Evolutionary conservation across 2,888 invertebrate genomes (phyloP).

Genomic region (Drosophila fungiperda): DNA sequence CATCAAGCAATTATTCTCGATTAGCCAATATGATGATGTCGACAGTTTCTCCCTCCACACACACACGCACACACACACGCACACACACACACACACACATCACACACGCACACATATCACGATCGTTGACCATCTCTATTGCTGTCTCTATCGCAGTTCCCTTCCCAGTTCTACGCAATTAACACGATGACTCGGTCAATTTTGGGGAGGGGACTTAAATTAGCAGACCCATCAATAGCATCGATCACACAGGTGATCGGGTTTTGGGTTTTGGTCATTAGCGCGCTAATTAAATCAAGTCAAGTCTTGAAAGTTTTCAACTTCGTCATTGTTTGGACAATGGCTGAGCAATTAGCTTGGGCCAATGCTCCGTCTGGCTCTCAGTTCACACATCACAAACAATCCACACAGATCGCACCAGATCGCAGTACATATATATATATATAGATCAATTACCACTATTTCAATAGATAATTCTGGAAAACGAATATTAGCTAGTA

Average conservation of each 20-base stretch:
- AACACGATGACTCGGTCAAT: constrained; percentile 65
- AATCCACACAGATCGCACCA: neutral
- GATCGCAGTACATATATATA: neutral
- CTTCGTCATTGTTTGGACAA: constrained; percentile 77
- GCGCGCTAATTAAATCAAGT: constrained; percentile 75
- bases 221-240: constrained; percentile 49
- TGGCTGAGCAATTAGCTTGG: constrained; percentile 69
- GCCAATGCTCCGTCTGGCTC: constrained; percentile 38
- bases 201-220: constrained; percentile 53
- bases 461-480: neutral
- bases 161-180: constrained; percentile 69
- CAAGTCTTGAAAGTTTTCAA: constrained; percentile 54
- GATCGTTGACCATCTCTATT: constrained; percentile 31
- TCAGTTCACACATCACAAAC: neutral
- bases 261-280: constrained; percentile 52
- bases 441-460: neutral
- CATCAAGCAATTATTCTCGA: constrained; percentile 74
- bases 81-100: neutral
- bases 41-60: constrained; percentile 42
- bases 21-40: constrained; percentile 68
- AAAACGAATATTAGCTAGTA: neutral
- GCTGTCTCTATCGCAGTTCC: constrained; percentile 7
- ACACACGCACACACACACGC: neutral
- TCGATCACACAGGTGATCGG: constrained; percentile 38
- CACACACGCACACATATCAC: constrained; percentile 3